Percentiles rank a stretch among this genome's conserved stretches.
Evolutionary conservation across 2,113 vertebrate species (phyloP).

Genomic region (Xenotilapia leptura): DNA sequence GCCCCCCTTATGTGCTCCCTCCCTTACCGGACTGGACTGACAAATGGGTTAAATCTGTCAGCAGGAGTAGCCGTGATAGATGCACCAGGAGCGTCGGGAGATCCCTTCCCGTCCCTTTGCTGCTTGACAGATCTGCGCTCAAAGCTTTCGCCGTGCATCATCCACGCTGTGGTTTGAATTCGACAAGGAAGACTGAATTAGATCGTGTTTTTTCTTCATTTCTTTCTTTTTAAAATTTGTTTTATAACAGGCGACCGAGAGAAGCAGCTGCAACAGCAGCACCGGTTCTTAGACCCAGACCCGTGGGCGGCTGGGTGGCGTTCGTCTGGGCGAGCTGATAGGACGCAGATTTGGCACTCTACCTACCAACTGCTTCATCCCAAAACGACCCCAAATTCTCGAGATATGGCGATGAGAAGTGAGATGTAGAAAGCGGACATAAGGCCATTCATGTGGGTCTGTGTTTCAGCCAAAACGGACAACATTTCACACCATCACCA

Average conservation of each 20-base stretch:
- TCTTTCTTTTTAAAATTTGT: neutral
- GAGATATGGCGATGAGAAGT: conserved; percentile 37
- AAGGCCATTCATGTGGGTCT: conserved; percentile 20
- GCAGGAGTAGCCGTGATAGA: conserved; percentile 15
- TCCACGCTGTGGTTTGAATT: neutral
- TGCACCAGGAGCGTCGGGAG: conserved; percentile 26
- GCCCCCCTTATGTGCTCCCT: conserved; percentile 24
- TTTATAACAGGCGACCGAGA: neutral
- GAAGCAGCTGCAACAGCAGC: neutral
- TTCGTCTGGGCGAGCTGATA: conserved; percentile 49
- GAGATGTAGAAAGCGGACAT: conserved; percentile 29
- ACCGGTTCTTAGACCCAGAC: conserved; percentile 48
- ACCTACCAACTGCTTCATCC: conserved; percentile 24
- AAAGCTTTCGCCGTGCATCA: neutral
- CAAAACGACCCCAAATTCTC: neutral
- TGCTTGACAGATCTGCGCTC: conserved; percentile 20
- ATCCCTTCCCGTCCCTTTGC: conserved; percentile 5
- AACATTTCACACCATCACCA: neutral
- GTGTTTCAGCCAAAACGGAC: conserved; percentile 16
- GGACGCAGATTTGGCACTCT: conserved; percentile 25
- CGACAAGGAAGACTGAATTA: neutral
- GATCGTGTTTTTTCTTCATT: neutral
- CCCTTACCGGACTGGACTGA: conserved; percentile 22
- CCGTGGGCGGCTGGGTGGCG: conserved; percentile 63
- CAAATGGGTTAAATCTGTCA: conserved; percentile 46